These are phyloP conservation scores for Nasonia oneida DNA, from an alignment of 2,888 invertebrate species.

Conservation along the genomic window DNA sequence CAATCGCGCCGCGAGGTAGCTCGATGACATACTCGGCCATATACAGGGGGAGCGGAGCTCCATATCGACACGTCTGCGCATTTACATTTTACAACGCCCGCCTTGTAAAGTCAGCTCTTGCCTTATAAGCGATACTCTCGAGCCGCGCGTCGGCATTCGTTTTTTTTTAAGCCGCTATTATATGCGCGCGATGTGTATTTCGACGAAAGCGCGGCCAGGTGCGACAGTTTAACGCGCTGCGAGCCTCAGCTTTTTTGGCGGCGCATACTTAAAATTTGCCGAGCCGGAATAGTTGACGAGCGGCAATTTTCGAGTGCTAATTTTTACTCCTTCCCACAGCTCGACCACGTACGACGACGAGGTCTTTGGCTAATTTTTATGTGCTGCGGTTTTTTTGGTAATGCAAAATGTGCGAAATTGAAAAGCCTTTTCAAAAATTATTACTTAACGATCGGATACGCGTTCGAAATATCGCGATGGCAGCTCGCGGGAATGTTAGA, in stretches of 20 bases:
- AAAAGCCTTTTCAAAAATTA: too few relatives aligned
- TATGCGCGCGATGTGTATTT: background rate
- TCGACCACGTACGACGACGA: background rate
- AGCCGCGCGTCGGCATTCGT: background rate
- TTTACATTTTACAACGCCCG: slow-evolving; percentile 56
- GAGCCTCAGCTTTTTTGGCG: background rate
- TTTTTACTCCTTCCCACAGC: background rate
- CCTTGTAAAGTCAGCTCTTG: background rate
- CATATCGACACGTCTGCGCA: slow-evolving; percentile 28
- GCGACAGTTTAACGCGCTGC: background rate
- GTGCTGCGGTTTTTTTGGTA: too few relatives aligned
- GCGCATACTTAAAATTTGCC: background rate
- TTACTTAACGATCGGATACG: too few relatives aligned
- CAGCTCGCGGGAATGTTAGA: background rate
- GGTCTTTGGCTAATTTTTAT: too few relatives aligned
- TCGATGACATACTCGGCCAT: slow-evolving; percentile 39
- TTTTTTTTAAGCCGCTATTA: background rate
- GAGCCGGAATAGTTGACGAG: background rate
- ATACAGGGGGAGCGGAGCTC: slow-evolving; percentile 24
- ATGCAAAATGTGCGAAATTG: too few relatives aligned
- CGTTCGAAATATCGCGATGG: too few relatives aligned
- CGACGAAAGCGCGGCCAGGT: background rate
- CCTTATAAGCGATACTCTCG: background rate
- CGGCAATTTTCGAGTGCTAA: background rate
- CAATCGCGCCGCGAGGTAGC: background rate